Percentiles rank a stretch among this genome's conserved stretches.
phyloP scores from a whole-genome alignment of 2,888 invertebrate genomes.

The Hemithea aestivaria region DNA sequence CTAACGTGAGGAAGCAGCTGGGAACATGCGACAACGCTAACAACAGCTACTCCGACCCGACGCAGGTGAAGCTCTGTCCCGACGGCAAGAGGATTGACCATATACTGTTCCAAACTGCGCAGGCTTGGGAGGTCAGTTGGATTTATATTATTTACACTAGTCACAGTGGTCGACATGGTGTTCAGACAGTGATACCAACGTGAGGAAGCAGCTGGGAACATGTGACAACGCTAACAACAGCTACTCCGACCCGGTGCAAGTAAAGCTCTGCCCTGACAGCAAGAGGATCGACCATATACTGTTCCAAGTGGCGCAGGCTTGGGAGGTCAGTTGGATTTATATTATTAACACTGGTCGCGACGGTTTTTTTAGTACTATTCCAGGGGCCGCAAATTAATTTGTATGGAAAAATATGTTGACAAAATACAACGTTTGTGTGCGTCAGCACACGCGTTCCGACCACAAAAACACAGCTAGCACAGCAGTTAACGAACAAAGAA shows the following conservation, averaged over 20 bases:
- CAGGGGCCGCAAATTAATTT: too few relatives aligned
- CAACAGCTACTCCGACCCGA: slow-evolving; percentile 88
- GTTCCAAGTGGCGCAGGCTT: slow-evolving; percentile 65
- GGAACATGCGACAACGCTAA: slow-evolving; percentile 84
- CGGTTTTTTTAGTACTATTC: too few relatives aligned
- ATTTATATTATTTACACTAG: too few relatives aligned
- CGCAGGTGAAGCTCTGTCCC: slow-evolving; percentile 73
- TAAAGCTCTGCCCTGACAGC: slow-evolving; percentile 82
- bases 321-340: slow-evolving; percentile 55
- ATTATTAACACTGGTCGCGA: too few relatives aligned
- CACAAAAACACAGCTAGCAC: too few relatives aligned
- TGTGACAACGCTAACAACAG: slow-evolving; percentile 85
- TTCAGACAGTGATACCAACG: slow-evolving; percentile 32
- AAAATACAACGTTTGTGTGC: too few relatives aligned
- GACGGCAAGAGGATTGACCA: slow-evolving; percentile 96
- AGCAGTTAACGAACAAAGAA: too few relatives aligned
- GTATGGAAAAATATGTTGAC: too few relatives aligned
- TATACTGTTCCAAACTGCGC: slow-evolving; percentile 82
- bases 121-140: slow-evolving; percentile 51
- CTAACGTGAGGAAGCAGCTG: slow-evolving; percentile 32
- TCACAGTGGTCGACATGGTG: too few relatives aligned
- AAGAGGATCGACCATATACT: slow-evolving; percentile 96
- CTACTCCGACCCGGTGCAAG: slow-evolving; percentile 81
- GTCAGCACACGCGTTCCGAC: too few relatives aligned
- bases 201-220: slow-evolving; percentile 78